Evolutionary conservation across 1,140 invertebrate genomes (phyloP).

Genomic region (Hycleus cichorii): DNA sequence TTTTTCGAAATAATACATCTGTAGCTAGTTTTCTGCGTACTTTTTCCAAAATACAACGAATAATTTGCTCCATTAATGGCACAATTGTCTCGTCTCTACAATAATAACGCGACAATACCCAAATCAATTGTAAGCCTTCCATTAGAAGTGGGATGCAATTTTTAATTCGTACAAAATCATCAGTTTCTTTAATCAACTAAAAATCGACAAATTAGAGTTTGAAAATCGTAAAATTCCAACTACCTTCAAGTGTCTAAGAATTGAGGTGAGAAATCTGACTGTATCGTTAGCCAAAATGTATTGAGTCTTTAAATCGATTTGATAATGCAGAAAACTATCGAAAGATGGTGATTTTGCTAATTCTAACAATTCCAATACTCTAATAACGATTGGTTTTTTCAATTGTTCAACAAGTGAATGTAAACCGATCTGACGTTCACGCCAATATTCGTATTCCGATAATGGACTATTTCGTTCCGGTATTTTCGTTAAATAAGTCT

Average conservation of each 20-base stretch:
- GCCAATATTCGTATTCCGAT: constrained; percentile 77
- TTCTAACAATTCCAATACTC: constrained; percentile 50
- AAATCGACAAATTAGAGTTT: background rate
- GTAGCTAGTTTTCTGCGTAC: constrained; percentile 64
- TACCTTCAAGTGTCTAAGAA: constrained; percentile 73
- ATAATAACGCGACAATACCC: constrained; percentile 71
- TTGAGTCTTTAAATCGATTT: constrained; percentile 55
- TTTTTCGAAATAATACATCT: constrained; percentile 59
- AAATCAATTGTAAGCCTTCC: constrained; percentile 76
- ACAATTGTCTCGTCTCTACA: constrained; percentile 67
- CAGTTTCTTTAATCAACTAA: constrained; percentile 32
- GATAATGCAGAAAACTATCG: constrained; percentile 46
- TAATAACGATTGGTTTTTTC: constrained; percentile 58
- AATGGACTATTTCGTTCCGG: constrained; percentile 66
- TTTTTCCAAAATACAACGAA: constrained; percentile 69
- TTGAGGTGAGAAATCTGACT: constrained; percentile 71
- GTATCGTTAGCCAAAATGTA: constrained; percentile 79
- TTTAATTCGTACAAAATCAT: constrained; percentile 61
- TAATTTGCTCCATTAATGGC: constrained; percentile 69
- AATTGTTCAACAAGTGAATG: constrained; percentile 73
- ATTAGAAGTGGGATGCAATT: constrained; percentile 69
- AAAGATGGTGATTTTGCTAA: constrained; percentile 44
- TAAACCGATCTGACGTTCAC: constrained; percentile 64
- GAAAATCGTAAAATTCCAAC: constrained; percentile 8
- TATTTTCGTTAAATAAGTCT: constrained; percentile 49